Evolutionary conservation across 2,888 invertebrate genomes (phyloP).

Genomic region (Agrochola macilenta): DNA sequence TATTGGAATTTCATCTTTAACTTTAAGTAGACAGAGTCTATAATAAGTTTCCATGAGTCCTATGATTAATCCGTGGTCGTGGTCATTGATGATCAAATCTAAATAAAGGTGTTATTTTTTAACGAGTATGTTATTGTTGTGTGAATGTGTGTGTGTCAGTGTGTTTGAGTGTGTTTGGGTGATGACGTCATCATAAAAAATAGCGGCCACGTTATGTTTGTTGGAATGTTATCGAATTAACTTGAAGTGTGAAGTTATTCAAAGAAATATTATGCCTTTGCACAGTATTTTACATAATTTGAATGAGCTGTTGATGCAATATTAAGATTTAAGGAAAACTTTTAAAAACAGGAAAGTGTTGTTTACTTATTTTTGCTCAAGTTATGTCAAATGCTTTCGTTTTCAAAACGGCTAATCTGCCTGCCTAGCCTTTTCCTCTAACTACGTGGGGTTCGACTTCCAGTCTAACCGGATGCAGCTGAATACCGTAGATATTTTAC

Average conservation of each 20-base stretch:
- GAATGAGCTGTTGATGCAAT: neutral
- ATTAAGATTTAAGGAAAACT: neutral
- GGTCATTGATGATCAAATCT: conserved; percentile 45
- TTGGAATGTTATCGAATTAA: conserved; percentile 21
- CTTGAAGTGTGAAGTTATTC: conserved; percentile 25
- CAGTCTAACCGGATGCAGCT: too few relatives aligned
- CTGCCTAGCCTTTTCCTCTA: too few relatives aligned
- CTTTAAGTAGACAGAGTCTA: accelerated
- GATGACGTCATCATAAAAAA: conserved; percentile 31
- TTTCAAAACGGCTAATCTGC: too few relatives aligned
- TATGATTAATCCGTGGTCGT: conserved; percentile 27
- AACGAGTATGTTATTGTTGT: conserved; percentile 4
- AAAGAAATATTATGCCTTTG: conserved; percentile 22
- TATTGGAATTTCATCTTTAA: conserved; percentile 9
- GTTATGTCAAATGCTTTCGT: neutral
- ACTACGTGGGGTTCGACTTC: too few relatives aligned
- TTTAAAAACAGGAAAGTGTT: neutral
- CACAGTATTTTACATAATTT: neutral
- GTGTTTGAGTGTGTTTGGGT: conserved; percentile 12
- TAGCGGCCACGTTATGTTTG: neutral
- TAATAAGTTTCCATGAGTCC: neutral
- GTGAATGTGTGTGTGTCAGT: neutral
- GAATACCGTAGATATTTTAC: too few relatives aligned
- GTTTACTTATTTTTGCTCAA: neutral
- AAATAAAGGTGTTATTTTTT: conserved; percentile 31